Evolutionary conservation across 2,888 invertebrate species (phyloP), one percentile per base, ranked within the genome.

Genomic region (Acleris cristana): DNA sequence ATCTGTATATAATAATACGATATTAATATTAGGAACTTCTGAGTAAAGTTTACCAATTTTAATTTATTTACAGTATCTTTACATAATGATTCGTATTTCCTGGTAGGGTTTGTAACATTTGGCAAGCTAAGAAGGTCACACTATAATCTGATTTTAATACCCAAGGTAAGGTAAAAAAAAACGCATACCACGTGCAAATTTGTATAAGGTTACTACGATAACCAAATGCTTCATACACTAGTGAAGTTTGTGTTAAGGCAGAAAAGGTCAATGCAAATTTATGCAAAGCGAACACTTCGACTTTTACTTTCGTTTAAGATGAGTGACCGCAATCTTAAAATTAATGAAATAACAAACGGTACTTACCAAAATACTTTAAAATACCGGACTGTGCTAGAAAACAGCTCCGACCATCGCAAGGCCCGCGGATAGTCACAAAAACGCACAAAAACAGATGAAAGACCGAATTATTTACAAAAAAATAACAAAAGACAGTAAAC

Each of bases 311-410:
- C 61, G 34, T 66, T 55, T 6, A 34, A 62, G 61, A 51, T 52
- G 52, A 57, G 40, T 52, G 51, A 66, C 51, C 60, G 18, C 21
- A 60, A n/a, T 34, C 34, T 3, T 19, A 12, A 23, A 55, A 60
- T 40, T 51, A 23, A 60, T 26, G n/a, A 30, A 12, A 26, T n/a
- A 55, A 64, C 49, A 30, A 59, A 66, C 57, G 61, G 19, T 68
- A 88, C 92, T 92, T 72, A 92, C 92, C 92, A 92, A 92, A 89
- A 85, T 84, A 79, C 80, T 89, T 79, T 84, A 82, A 51, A 73
- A 75, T 75, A 86, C 89, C 83, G 85, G 87, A 82, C 87, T 79
- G 89, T 92, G 92, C 92, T 92, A 92, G 90, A 92, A 90, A 92
- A 92, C 92, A 84, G 88, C 87, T 83, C 90, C 89, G 84, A 87